Evolutionary conservation across 2,797 vertebrate species (phyloP).

Genomic region (Pseudochaenichthys georgianus): DNA sequence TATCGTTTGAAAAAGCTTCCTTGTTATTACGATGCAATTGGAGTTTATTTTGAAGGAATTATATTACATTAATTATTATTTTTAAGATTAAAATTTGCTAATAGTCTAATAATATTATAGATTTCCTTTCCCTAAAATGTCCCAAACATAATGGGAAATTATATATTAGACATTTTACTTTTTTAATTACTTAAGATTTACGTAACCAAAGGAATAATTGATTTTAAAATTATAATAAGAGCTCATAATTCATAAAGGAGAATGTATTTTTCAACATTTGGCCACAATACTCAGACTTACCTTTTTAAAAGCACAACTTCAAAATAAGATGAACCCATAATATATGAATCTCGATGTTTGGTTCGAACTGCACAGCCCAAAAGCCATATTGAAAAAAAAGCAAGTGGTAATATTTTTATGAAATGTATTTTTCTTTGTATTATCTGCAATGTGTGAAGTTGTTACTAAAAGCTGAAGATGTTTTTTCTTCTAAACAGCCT

Average conservation of each 20-base stretch:
- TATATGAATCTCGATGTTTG: slow-evolving; percentile 58
- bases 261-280: slow-evolving; percentile 76
- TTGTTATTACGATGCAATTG: slow-evolving; percentile 57
- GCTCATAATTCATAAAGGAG: slow-evolving; percentile 55
- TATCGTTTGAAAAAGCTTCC: slow-evolving; percentile 50
- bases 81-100: slow-evolving; percentile 59
- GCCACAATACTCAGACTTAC: slow-evolving; percentile 49
- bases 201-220: slow-evolving; percentile 74
- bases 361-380: slow-evolving; percentile 70
- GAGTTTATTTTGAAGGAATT: slow-evolving; percentile 76
- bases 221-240: slow-evolving; percentile 61
- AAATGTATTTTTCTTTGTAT: slow-evolving; percentile 68
- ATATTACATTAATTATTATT: slow-evolving; percentile 68
- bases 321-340: slow-evolving; percentile 48
- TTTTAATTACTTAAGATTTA: slow-evolving; percentile 50
- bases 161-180: slow-evolving; percentile 68
- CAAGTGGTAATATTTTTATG: slow-evolving; percentile 70
- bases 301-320: slow-evolving; percentile 76
- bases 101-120: slow-evolving; percentile 50
- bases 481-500: slow-evolving; percentile 50
- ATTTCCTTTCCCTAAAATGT: slow-evolving; percentile 58
- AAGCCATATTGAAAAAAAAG: slow-evolving; percentile 81
- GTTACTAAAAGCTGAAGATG: slow-evolving; percentile 61
- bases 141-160: slow-evolving; percentile 32
- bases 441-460: slow-evolving; percentile 74